phyloP scores from a whole-genome alignment of 2,797 vertebrate genomes.

The Acipenser oxyrinchus region DNA sequence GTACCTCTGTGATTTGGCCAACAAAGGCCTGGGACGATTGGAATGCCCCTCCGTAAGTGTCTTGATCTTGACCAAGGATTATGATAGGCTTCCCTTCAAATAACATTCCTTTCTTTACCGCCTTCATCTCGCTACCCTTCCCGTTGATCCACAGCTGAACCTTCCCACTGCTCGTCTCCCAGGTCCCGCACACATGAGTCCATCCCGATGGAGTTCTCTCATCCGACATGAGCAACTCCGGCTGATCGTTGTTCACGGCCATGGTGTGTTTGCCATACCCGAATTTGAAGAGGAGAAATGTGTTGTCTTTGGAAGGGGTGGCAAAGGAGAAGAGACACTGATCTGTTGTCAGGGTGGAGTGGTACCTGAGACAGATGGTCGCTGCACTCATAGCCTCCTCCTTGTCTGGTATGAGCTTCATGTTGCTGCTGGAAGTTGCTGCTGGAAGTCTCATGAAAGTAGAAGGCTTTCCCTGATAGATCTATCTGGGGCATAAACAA shows the following conservation, averaged over 20 bases:
- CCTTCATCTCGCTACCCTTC: no score
- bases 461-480: slow-evolving; percentile 3
- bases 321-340: not conserved
- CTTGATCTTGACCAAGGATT: not conserved
- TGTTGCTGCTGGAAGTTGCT: no score
- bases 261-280: not conserved
- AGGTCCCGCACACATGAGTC: slow-evolving; percentile 2
- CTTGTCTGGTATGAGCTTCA: not conserved
- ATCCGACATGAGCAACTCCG: not conserved
- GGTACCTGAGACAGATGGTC: slow-evolving; percentile 7
- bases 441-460: not conserved
- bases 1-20: slow-evolving; percentile 8
- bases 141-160: slow-evolving; percentile 8
- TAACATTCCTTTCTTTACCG: not conserved
- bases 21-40: not conserved
- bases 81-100: not conserved
- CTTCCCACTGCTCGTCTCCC: not conserved
- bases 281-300: not conserved
- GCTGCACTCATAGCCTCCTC: not conserved
- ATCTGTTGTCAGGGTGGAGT: not conserved
- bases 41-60: not conserved
- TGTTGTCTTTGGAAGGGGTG: not conserved
- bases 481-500: not conserved
- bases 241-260: not conserved
- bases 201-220: not conserved